Conservation (phyloP, 2,888 invertebrate species). For the Saturnia pavonia region DNA sequence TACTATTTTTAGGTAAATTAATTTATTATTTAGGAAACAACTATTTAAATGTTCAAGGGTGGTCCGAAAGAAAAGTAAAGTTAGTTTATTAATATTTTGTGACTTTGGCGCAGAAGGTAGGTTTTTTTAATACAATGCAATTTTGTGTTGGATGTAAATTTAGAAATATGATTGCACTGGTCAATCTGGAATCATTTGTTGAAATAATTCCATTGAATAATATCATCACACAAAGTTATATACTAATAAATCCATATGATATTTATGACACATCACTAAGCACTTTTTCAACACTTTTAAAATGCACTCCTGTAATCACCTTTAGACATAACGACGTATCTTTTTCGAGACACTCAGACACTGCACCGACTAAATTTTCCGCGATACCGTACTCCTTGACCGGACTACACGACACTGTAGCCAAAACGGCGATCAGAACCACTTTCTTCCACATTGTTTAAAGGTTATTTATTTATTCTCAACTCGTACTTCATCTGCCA, state of each 20-base stretch:
- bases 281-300: conserved; percentile 20
- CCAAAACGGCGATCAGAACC: conserved; percentile 63
- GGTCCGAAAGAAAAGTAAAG: neutral
- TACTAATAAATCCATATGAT: conserved; percentile 13
- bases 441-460: conserved; percentile 65
- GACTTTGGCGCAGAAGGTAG: neutral
- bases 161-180: neutral
- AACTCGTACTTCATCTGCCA: conserved; percentile 56
- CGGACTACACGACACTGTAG: conserved; percentile 63
- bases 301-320: conserved; percentile 67
- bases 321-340: conserved; percentile 84
- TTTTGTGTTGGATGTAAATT: neutral
- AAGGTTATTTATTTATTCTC: conserved; percentile 31
- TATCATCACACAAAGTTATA: neutral
- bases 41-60: neutral
- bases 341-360: conserved; percentile 81
- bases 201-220: neutral
- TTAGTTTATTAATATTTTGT: neutral
- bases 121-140: neutral
- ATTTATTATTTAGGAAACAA: neutral
- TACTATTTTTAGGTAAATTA: neutral
- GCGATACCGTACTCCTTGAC: conserved; percentile 67
- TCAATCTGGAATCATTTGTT: neutral
- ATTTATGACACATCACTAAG: conserved; percentile 19
- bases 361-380: conserved; percentile 71